Evolutionary conservation across 2,797 vertebrate genomes (phyloP), one percentile per base, ranked within the genome.

Genomic region (Hephaestus fuliginosus): DNA sequence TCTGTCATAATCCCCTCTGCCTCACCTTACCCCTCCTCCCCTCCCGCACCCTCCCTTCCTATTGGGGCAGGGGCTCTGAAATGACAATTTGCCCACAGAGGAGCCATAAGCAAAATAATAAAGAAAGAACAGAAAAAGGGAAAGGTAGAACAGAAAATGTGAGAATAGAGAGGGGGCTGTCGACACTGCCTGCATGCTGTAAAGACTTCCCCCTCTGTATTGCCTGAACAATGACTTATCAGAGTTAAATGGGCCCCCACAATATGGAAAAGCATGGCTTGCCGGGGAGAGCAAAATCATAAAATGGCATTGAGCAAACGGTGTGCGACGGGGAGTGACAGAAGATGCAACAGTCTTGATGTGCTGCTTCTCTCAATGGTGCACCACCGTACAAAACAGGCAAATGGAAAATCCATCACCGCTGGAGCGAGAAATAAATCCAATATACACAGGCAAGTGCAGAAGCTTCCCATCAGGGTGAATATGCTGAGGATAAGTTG

Each of bases 391-490:
- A 85, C 76, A 80, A 78, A 84, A 86, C 43, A 73, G 77, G 79
- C 56, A 85, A 91, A 91, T 85, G 86, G 82, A 78, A 90, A 93
- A 93, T 90, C 88, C 84, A 88, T 91, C 89, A 88, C 78, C 9
- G 43, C 44, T 64, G 78, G 75, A 89, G 83, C 88, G 46, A 70
- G 70, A 89, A 93, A 90, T 83, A 88, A 90, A 91, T 86, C 82
- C 82, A 88, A 88, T 87, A 85, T 70, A 83, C 74, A 82, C 25
- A 64, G 60, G 75, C 64, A 70, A 63, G 72, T 43, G 81, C 81
- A 73, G 70, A 77, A 52, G 78, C 78, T 81, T 82, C 84, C 86
- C 82, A 84, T 84, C 82, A 83, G 78, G 67, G 69, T n/a, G 68
- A 90, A 82, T 76, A 82, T 78, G 82, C 76, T 53, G 74, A 74